Evolutionary conservation across 2,888 invertebrate species (phyloP).

Genomic region (Crepidodera aurea): DNA sequence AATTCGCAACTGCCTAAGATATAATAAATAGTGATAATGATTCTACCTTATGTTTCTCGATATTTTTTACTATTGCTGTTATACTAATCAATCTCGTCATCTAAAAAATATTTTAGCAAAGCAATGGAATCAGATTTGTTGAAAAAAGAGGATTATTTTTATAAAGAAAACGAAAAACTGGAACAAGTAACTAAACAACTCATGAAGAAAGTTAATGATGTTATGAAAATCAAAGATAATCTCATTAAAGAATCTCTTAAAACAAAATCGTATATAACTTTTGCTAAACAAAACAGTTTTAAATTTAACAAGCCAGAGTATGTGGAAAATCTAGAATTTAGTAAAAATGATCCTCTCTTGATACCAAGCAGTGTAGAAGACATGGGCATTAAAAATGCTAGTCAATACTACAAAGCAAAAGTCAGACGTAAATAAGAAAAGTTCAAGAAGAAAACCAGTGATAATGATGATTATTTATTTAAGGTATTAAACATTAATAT

Average conservation of each 20-base stretch:
- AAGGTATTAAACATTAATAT: too few species aligned
- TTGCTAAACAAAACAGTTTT: slow-evolving; percentile 35
- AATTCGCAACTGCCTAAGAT: too few species aligned
- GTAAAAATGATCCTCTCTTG: slow-evolving; percentile 20
- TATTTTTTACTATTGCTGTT: too few species aligned
- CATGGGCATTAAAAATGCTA: slow-evolving; percentile 55
- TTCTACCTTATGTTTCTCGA: too few species aligned
- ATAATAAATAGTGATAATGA: too few species aligned
- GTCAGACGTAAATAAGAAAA: too few species aligned
- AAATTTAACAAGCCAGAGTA: slow-evolving; percentile 27
- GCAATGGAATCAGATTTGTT: slow-evolving; percentile 55
- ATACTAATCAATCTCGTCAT: too few species aligned
- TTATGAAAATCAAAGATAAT: slow-evolving; percentile 56
- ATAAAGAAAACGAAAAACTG: slow-evolving; percentile 58
- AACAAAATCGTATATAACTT: slow-evolving; percentile 41
- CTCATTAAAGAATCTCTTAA: slow-evolving; percentile 47
- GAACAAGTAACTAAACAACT: slow-evolving; percentile 57
- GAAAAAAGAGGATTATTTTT: slow-evolving; percentile 58
- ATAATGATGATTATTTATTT: too few species aligned
- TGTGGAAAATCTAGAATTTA: neutral
- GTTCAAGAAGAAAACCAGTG: too few species aligned
- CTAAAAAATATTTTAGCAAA: slow-evolving; percentile 28
- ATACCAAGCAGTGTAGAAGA: slow-evolving; percentile 46
- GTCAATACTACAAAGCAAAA: slow-evolving; percentile 56
- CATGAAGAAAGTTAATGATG: slow-evolving; percentile 57